Conservation (phyloP, 2,113 vertebrate genomes). For the Chloropsis cyanopogon region DNA sequence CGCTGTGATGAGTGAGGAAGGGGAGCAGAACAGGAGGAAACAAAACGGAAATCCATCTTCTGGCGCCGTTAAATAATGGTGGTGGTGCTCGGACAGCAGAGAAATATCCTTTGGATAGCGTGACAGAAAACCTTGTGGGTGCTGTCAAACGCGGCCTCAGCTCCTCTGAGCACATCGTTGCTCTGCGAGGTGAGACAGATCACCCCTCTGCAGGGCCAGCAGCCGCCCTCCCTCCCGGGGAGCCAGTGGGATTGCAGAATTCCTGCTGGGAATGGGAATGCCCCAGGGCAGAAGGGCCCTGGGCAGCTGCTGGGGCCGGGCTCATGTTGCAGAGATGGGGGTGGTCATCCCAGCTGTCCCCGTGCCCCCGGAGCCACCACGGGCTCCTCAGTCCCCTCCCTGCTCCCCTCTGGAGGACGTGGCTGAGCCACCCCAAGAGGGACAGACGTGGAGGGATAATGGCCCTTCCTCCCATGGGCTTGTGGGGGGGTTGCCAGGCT, state of each 20-base stretch:
- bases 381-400: background rate
- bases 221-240: background rate
- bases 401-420: background rate
- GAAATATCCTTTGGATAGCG: background rate
- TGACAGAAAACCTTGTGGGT: conserved; percentile 37
- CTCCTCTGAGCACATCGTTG: conserved; percentile 22
- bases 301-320: background rate
- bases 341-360: background rate
- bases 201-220: rapidly evolving
- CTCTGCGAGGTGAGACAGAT: background rate
- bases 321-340: background rate
- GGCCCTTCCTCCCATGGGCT: background rate
- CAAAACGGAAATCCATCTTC: conserved; percentile 3
- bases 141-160: conserved; percentile 51
- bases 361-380: rapidly evolving
- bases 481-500: background rate
- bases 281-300: rapidly evolving
- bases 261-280: background rate
- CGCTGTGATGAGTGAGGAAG: background rate
- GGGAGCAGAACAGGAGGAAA: background rate
- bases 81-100: background rate
- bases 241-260: background rate
- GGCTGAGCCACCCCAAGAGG: background rate
- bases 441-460: rapidly evolving
- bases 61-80: background rate